Percentiles rank a stretch among this genome's conserved stretches.
These are phyloP conservation scores for Thymelicus acteon DNA, from an alignment of 2,888 invertebrate genomes.

Conservation along the genomic window DNA sequence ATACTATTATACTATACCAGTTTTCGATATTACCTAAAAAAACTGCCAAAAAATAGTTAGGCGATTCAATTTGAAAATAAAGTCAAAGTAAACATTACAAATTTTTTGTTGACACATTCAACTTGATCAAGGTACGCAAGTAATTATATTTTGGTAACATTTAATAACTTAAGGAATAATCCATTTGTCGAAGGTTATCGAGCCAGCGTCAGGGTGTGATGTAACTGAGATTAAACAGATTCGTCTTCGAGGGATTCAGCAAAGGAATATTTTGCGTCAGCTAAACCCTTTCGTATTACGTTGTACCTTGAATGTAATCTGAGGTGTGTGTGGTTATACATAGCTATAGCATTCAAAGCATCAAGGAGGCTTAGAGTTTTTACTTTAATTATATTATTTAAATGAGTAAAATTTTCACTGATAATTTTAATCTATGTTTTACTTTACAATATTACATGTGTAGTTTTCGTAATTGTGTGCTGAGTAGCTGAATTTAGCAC, in stretches of 20 bases:
- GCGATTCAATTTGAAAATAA: too few species aligned
- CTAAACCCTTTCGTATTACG: constrained; percentile 6
- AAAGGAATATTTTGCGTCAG: constrained; percentile 4
- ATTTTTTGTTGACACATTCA: too few species aligned
- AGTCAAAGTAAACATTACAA: too few species aligned
- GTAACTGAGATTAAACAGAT: neutral
- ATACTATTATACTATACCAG: too few species aligned
- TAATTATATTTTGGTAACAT: neutral
- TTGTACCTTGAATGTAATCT: constrained; percentile 9
- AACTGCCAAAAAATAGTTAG: too few species aligned
- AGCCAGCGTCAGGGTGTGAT: neutral
- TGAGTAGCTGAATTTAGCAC: too few species aligned
- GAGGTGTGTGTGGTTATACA: neutral
- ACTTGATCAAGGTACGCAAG: too few species aligned
- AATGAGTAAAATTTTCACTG: neutral
- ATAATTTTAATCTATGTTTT: neutral
- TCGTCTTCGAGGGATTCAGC: neutral
- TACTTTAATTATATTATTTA: neutral
- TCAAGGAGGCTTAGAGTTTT: too few species aligned
- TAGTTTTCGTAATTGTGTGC: too few species aligned
- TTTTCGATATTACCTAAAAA: too few species aligned
- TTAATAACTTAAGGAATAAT: neutral
- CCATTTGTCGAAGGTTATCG: neutral
- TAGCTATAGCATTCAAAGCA: neutral
- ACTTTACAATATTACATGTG: neutral